These are phyloP conservation scores for Meliscaeva auricollis DNA, from an alignment of 2,888 invertebrate species.

Conservation along the genomic window DNA sequence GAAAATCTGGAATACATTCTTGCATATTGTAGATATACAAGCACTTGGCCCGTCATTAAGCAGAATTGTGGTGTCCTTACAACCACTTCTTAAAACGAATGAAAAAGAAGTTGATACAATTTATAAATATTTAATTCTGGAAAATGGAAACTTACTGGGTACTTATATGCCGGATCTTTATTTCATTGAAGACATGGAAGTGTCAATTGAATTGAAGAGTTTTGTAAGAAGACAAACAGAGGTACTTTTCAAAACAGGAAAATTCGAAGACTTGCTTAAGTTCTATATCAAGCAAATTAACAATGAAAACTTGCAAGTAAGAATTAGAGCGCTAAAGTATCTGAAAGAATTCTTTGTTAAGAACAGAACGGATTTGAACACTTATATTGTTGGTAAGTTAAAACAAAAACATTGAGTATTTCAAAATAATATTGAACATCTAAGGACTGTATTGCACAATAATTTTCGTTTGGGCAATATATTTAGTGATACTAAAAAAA, in stretches of 20 bases:
- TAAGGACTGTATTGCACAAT: too few relatives aligned
- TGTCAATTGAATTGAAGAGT: conserved; percentile 87
- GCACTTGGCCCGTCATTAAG: conserved; percentile 92
- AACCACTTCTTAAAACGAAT: conserved; percentile 89
- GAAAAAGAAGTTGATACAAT: conserved; percentile 90
- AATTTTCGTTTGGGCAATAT: too few relatives aligned
- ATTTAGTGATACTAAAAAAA: too few relatives aligned
- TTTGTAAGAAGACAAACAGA: conserved; percentile 87
- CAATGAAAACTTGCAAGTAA: conserved; percentile 93
- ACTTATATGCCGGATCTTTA: conserved; percentile 92
- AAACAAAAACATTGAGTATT: too few relatives aligned
- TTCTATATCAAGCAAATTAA: conserved; percentile 88
- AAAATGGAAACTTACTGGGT: conserved; percentile 88
- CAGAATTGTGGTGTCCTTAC: conserved; percentile 92
- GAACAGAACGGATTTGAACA: conserved; percentile 89
- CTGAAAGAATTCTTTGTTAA: conserved; percentile 88
- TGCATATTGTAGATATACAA: conserved; percentile 89
- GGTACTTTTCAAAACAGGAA: conserved; percentile 80
- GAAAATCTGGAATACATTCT: conserved; percentile 93
- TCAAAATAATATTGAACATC: too few relatives aligned
- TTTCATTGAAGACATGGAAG: conserved; percentile 90
- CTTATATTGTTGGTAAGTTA: conserved; percentile 86
- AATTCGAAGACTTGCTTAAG: conserved; percentile 87
- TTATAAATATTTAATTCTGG: conserved; percentile 90
- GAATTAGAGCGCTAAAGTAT: conserved; percentile 90